Percentiles rank a stretch among this genome's conserved stretches.
Evolutionary conservation across 2,113 vertebrate species (phyloP).

Genomic region (Heloderma charlesbogerti): DNA sequence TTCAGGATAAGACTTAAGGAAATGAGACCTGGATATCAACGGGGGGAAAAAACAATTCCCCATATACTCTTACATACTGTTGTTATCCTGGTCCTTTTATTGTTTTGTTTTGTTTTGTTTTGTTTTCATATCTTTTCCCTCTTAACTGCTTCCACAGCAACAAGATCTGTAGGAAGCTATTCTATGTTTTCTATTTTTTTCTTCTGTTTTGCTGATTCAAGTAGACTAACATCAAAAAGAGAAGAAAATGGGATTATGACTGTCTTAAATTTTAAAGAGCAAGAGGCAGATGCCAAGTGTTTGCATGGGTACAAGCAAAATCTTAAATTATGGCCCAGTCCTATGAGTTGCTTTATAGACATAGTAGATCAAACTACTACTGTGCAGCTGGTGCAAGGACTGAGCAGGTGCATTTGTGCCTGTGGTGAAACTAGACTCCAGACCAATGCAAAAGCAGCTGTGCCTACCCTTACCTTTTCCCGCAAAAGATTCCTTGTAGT

Average conservation of each 20-base stretch:
- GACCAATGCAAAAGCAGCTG: not conserved
- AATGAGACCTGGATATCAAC: not conserved
- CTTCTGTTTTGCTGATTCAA: not conserved
- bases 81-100: not conserved
- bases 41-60: not conserved
- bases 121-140: not conserved
- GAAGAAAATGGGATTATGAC: not conserved
- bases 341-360: not conserved
- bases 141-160: conserved; percentile 13
- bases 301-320: not conserved
- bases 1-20: not conserved
- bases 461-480: not conserved
- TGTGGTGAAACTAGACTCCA: not conserved
- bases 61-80: not conserved
- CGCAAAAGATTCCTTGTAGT: not conserved
- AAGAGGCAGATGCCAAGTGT: not conserved
- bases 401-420: not conserved
- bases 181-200: not conserved
- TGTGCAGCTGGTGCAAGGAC: not conserved
- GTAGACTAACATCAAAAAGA: not conserved
- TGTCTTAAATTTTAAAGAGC: not conserved
- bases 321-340: not conserved
- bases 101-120: not conserved
- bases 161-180: not conserved
- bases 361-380: not conserved